A percentile compares a stretch with the other conserved stretches of the same genome.
These are phyloP conservation scores for Conus betulinus DNA, from an alignment of 1,140 invertebrate genomes.

Conservation along the genomic window DNA sequence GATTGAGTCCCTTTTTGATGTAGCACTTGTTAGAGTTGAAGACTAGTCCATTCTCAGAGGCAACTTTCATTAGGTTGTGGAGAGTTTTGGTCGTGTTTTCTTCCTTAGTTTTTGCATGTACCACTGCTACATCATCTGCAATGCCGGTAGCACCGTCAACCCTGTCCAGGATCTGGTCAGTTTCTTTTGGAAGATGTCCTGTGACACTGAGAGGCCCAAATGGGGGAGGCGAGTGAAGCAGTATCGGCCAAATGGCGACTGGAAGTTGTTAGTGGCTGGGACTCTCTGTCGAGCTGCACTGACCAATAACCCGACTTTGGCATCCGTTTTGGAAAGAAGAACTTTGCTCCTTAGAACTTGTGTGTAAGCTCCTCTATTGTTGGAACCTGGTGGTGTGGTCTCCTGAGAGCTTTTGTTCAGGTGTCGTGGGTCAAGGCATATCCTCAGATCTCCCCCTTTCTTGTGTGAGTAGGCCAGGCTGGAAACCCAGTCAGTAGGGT, in stretches of 20 bases:
- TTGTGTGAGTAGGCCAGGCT: not conserved
- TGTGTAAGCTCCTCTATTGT: too few relatives aligned
- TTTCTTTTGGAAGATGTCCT: slow-evolving; percentile 66
- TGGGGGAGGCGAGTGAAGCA: slow-evolving; percentile 36
- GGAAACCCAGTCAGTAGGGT: slow-evolving; percentile 75
- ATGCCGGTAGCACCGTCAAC: slow-evolving; percentile 68
- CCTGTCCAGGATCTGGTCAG: slow-evolving; percentile 62
- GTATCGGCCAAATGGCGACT: slow-evolving; percentile 42
- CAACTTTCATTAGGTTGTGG: not conserved
- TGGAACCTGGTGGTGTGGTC: too few relatives aligned
- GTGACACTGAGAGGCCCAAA: slow-evolving; percentile 61
- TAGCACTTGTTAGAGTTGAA: slow-evolving; percentile 32
- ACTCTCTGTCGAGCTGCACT: not conserved
- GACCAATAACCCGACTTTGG: slow-evolving; percentile 36
- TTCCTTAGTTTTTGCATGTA: not conserved
- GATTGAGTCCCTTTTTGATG: slow-evolving; percentile 1
- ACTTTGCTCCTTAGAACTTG: too few relatives aligned
- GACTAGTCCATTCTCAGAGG: slow-evolving; percentile 1
- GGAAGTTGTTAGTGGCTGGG: slow-evolving; percentile 19
- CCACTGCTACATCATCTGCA: slow-evolving; percentile 41
- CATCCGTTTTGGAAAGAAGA: too few relatives aligned
- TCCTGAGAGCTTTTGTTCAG: too few relatives aligned
- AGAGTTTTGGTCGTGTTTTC: slow-evolving; percentile 13
- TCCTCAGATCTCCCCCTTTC: too few relatives aligned
- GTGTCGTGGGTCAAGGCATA: too few relatives aligned